Evolutionary conservation across 2,113 vertebrate genomes (phyloP), one percentile per base, ranked within the genome.

Genomic region (Tonatia bakeri): DNA sequence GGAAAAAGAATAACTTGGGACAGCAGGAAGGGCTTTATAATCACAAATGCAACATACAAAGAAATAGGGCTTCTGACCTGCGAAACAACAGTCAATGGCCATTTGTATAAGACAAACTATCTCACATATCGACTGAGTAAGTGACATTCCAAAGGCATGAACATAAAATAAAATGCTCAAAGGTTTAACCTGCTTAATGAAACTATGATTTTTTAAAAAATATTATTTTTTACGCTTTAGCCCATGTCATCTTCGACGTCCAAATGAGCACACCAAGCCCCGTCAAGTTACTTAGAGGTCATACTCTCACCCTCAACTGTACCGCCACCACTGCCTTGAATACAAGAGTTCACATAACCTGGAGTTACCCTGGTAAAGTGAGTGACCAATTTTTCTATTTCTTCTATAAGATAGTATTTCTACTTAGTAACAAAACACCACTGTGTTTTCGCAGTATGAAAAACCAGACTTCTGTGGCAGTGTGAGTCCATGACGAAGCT

Each of bases 361-460:
- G 99, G 99, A 98, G 96, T 90, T 99, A 99, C 81, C 99, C 99
- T 4, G 99, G 98, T 93, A 98, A 99, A 98, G 99, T 99, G 97
- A 98, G 99, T 97, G 56, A 40, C 59, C 65, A 15, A 33, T 67
- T 87, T 64, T 84, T 72, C 56, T 91, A 3, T 82, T 45, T 94
- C 56, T 77, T 84, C 76, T 54, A 3, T 26, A 43, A 38, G 50
- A 43, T 9, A 10, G 9, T 43, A 26, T 67, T 95, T 87, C 12
- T 59, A 76, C 85, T 77, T 54, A 87, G 33, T 61, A 38, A 36
- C 64, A n/a, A 88, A 94, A 65, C 31, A 73, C 47, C 47, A 1
- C 36, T 91, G 81, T 54, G 82, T 87, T 75, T 97, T 79, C 65
- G 90, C 83, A 47, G 56, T 85, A 77, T 50, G 81, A 67, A 91